phyloP scores from a whole-genome alignment of 1,140 invertebrate species.

The Lepidurus apus region DNA sequence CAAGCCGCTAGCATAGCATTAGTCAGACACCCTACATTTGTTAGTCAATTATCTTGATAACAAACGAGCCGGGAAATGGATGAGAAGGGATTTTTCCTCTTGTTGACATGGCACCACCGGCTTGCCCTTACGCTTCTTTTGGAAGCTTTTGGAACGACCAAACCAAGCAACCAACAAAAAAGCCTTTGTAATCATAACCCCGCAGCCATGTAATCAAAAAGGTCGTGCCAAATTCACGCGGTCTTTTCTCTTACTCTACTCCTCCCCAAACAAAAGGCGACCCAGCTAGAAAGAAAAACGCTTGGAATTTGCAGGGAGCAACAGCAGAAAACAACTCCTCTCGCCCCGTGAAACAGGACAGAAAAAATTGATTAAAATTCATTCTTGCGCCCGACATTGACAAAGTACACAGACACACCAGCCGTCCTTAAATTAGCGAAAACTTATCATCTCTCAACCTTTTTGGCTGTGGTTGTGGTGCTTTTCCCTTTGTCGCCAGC shows the following conservation, averaged over 20 bases:
- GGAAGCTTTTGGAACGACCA: neutral
- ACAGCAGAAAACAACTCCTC: too few species aligned
- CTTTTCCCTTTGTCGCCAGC: neutral
- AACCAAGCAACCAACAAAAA: neutral
- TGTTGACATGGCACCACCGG: constrained; percentile 20
- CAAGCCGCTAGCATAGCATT: constrained; percentile 21
- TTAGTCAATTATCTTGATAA: constrained; percentile 22
- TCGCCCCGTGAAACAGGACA: neutral
- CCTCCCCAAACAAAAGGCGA: neutral
- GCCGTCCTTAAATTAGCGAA: too few species aligned
- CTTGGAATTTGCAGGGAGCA: neutral
- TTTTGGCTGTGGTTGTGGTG: neutral
- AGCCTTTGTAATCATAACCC: constrained; percentile 16
- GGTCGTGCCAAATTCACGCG: constrained; percentile 17
- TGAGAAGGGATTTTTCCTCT: constrained; percentile 21
- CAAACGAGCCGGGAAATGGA: constrained; percentile 18
- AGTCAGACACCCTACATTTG: constrained; percentile 14
- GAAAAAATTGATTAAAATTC: neutral
- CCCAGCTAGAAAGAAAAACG: neutral
- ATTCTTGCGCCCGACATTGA: too few species aligned
- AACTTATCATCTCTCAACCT: too few species aligned
- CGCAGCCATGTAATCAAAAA: constrained; percentile 19
- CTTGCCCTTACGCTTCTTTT: neutral
- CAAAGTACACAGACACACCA: too few species aligned
- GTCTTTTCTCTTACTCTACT: neutral